These are phyloP conservation scores for Aramus guarauna DNA, from an alignment of 2,113 vertebrate genomes.

Conservation along the genomic window DNA sequence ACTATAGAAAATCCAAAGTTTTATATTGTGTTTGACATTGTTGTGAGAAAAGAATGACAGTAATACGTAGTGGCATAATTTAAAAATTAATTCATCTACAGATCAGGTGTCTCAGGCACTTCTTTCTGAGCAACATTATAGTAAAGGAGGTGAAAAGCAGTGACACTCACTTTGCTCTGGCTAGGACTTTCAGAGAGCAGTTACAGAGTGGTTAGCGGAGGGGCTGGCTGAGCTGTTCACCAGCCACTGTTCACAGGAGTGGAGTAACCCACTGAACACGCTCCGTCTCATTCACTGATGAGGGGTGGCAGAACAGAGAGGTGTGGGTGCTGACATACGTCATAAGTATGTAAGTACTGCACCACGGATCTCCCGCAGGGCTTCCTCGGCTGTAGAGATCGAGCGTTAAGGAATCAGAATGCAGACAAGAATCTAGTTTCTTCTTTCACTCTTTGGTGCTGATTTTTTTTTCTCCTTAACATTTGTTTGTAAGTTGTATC, in stretches of 20 bases:
- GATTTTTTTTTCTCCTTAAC: background rate
- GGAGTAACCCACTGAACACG: background rate
- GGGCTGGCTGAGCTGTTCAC: background rate
- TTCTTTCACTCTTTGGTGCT: conserved; percentile 46
- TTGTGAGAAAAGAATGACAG: background rate
- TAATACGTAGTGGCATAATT: background rate
- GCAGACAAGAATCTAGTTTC: background rate
- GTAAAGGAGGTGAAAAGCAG: background rate
- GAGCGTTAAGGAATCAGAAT: background rate
- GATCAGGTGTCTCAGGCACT: background rate
- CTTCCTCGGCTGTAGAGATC: background rate
- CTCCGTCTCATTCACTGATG: background rate
- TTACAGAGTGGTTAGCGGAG: background rate
- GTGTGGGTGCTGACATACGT: background rate
- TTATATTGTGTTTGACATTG: background rate
- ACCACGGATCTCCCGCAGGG: background rate
- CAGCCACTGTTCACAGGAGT: background rate
- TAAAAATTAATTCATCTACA: background rate
- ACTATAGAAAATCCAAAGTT: conserved; percentile 26
- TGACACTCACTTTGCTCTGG: background rate
- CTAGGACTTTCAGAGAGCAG: background rate
- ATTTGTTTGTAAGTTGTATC: conserved; percentile 41
- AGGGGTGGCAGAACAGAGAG: background rate
- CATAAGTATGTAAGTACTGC: background rate
- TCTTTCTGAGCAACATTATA: background rate